Evolutionary conservation across 2,888 invertebrate species (phyloP), one percentile per base, ranked within the genome.

Genomic region (Diaprepes abbreviatus): DNA sequence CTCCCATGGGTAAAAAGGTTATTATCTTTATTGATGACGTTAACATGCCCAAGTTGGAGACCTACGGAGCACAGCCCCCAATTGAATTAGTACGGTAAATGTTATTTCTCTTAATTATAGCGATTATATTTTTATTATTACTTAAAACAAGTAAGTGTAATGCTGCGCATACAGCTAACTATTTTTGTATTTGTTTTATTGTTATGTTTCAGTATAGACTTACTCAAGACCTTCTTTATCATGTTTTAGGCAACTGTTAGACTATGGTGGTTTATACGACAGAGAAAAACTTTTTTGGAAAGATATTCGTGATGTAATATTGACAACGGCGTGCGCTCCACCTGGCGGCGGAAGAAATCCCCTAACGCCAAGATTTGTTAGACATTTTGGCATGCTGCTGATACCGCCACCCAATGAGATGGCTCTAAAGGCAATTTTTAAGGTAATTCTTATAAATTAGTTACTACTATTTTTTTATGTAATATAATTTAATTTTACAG

Each of bases 321-420:
- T 97, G 58, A 88, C 92, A 0, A 91, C 91, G 43, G 95, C 95
- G 65, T 96, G 96, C 82, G 94, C 93, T 0, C 96, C 96, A 0
- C 96, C 96, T 0, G 96, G 96, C 0, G 96, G 96, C 7, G 96
- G 96, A 0, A 86, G 95, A 50, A 94, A 96, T 80, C 92, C 93
- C 7, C 86, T 97, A 10, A 94, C 95, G 0, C 91, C 92, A 0
- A 86, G 96, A 75, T 95, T 95, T 82, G 89, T 95, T 1, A 87
- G 97, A 3, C 96, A 97, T 85, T 96, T 97, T 83, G 94, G 92
- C 10, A 90, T 96, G 86, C 86, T 97, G 68, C 88, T 91, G 28
- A 91, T 97, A 75, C 93, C 96, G 3, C 88, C 93, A 0, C 96
- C 97, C 19, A 92, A 88, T 74, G 89, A 93, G 66, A 87, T 87